A percentile compares a stretch with the other conserved stretches of the same genome.
Evolutionary conservation across 1,140 invertebrate species (phyloP).

Genomic region (Homalodisca vitripennis): DNA sequence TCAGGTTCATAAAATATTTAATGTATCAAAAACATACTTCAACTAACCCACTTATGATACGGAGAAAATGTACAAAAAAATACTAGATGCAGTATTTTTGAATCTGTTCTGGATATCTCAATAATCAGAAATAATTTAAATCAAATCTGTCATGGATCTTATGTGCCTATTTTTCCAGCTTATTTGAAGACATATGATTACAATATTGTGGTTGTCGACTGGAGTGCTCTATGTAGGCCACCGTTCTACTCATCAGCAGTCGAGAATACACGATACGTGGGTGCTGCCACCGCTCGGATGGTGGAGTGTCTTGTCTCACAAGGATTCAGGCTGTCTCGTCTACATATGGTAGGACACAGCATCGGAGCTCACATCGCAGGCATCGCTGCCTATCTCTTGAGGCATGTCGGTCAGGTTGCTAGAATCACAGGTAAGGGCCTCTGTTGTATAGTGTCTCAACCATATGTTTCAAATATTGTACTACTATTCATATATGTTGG

Average conservation of each 20-base stretch:
- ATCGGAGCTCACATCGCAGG: slow-evolving; percentile 88
- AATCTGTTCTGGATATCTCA: no score
- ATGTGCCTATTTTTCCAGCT: neutral
- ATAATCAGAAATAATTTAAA: no score
- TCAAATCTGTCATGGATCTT: no score
- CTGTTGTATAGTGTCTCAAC: no score
- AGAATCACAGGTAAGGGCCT: slow-evolving; percentile 4
- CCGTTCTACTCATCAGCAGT: slow-evolving; percentile 20
- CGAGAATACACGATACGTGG: slow-evolving; percentile 4
- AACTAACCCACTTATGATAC: no score
- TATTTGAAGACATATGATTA: neutral
- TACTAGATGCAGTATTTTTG: no score
- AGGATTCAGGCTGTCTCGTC: neutral
- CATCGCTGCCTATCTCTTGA: slow-evolving; percentile 62
- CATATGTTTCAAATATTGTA: no score
- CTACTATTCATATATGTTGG: no score
- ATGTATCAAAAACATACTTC: no score
- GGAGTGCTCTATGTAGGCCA: slow-evolving; percentile 9
- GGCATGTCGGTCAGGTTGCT: neutral
- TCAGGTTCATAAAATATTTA: no score
- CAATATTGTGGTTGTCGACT: slow-evolving; percentile 29
- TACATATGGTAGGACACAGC: slow-evolving; percentile 51
- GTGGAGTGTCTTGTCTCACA: neutral
- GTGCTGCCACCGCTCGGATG: neutral
- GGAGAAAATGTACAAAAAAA: no score